A percentile compares a stretch with the other conserved stretches of the same genome.
Conservation (phyloP, 1,140 invertebrate genomes). For the Chironomus striatipennis region DNA sequence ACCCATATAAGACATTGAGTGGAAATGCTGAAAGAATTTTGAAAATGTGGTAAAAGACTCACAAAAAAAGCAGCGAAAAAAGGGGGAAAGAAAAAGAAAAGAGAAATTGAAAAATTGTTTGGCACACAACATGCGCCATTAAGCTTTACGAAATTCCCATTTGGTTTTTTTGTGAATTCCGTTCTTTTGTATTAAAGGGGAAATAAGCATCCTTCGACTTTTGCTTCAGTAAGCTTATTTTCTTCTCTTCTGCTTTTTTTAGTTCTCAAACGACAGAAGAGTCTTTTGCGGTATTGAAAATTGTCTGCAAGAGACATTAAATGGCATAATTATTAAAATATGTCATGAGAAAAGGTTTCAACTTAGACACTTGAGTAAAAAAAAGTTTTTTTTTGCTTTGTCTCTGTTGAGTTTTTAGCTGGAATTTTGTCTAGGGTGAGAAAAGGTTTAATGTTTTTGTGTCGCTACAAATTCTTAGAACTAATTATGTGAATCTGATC, state of each 20-base stretch:
- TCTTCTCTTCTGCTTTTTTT: background rate
- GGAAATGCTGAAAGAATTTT: background rate
- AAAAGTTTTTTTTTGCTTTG: no score
- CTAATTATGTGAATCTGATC: no score
- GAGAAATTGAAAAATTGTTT: background rate
- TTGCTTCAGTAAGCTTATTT: background rate
- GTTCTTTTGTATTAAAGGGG: no score
- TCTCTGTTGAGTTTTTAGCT: no score
- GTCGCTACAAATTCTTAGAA: no score
- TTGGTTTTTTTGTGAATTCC: no score
- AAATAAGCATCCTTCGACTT: no score
- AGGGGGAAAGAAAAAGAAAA: background rate
- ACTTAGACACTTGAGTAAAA: background rate
- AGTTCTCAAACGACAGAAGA: background rate
- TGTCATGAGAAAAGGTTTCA: background rate
- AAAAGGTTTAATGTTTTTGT: no score
- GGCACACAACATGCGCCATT: conserved; percentile 3
- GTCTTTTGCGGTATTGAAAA: background rate
- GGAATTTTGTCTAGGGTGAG: no score
- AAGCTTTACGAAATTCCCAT: background rate
- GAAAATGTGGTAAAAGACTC: no score
- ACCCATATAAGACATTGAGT: no score
- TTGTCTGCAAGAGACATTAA: background rate
- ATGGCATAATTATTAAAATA: conserved; percentile 15
- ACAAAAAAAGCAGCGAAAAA: no score